These are phyloP conservation scores for Pelodytes ibericus DNA, from an alignment of 2,797 vertebrate genomes.

Conservation along the genomic window DNA sequence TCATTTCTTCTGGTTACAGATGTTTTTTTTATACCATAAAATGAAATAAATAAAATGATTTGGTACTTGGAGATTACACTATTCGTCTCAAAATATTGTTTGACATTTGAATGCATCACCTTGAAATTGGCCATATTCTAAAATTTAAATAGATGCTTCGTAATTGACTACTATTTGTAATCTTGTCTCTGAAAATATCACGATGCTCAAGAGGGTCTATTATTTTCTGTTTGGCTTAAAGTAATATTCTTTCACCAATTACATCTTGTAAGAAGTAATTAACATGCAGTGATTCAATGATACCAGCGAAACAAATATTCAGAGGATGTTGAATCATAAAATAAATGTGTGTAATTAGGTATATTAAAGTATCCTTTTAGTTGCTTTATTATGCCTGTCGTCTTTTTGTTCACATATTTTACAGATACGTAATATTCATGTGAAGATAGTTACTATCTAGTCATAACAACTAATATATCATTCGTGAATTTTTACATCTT, in stretches of 20 bases:
- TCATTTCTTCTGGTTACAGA: background rate
- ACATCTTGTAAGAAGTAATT: constrained; percentile 55
- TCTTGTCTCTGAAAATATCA: constrained; percentile 52
- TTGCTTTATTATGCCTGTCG: too few relatives aligned
- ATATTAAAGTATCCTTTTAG: too few relatives aligned
- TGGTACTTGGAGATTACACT: constrained; percentile 33
- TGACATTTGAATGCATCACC: constrained; percentile 41
- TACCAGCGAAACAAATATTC: constrained; percentile 48
- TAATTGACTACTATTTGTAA: constrained; percentile 51
- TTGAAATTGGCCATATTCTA: constrained; percentile 44
- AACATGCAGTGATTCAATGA: constrained; percentile 52
- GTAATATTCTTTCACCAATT: constrained; percentile 52
- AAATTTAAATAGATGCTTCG: constrained; percentile 42
- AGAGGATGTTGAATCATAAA: constrained; percentile 31
- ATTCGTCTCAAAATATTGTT: constrained; percentile 31
- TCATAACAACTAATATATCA: too few relatives aligned
- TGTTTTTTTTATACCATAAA: background rate
- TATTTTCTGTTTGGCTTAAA: constrained; percentile 53
- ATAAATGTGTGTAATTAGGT: too few relatives aligned
- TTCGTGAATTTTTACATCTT: too few relatives aligned
- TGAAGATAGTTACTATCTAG: too few relatives aligned
- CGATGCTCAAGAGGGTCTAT: constrained; percentile 49
- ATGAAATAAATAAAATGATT: constrained; percentile 18
- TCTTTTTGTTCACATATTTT: too few relatives aligned
- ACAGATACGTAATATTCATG: too few relatives aligned